These are phyloP conservation scores for Sphaeramia orbicularis DNA, from an alignment of 2,797 vertebrate species.

Conservation along the genomic window DNA sequence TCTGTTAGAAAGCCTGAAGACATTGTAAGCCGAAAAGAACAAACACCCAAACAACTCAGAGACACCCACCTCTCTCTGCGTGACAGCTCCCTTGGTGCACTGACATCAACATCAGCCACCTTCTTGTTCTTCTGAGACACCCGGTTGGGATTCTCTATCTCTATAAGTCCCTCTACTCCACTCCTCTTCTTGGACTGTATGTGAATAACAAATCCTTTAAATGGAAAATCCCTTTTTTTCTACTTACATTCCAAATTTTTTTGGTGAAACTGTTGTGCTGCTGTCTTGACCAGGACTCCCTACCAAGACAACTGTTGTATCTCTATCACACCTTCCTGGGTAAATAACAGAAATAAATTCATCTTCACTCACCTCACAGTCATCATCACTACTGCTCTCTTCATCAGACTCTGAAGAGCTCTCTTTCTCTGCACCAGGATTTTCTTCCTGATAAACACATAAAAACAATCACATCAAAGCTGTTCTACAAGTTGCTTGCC, in stretches of 20 bases:
- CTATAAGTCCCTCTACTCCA: conserved; percentile 87
- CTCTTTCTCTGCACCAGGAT: conserved; percentile 73
- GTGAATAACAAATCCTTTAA: conserved; percentile 3
- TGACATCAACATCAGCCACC: conserved; percentile 79
- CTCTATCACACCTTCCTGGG: no score
- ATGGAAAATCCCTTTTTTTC: background rate
- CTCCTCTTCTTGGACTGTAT: conserved; percentile 80
- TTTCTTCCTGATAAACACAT: conserved; percentile 78
- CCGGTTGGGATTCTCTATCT: conserved; percentile 89
- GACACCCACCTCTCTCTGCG: conserved; percentile 84
- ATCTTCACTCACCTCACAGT: conserved; percentile 70
- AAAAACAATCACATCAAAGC: conserved; percentile 5
- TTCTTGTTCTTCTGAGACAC: conserved; percentile 87
- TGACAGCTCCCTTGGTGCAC: conserved; percentile 82
- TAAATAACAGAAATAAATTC: background rate
- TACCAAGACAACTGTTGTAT: no score
- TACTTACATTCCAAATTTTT: no score
- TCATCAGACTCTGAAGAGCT: conserved; percentile 80
- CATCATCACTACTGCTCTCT: conserved; percentile 87
- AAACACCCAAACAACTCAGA: no score
- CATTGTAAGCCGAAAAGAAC: background rate
- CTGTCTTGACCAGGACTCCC: no score
- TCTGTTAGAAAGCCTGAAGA: background rate
- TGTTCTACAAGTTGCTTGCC: background rate
- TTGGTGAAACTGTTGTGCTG: no score